phyloP scores from a whole-genome alignment of 2,113 vertebrate species.

The Gnathonemus echidnorhynchus region DNA sequence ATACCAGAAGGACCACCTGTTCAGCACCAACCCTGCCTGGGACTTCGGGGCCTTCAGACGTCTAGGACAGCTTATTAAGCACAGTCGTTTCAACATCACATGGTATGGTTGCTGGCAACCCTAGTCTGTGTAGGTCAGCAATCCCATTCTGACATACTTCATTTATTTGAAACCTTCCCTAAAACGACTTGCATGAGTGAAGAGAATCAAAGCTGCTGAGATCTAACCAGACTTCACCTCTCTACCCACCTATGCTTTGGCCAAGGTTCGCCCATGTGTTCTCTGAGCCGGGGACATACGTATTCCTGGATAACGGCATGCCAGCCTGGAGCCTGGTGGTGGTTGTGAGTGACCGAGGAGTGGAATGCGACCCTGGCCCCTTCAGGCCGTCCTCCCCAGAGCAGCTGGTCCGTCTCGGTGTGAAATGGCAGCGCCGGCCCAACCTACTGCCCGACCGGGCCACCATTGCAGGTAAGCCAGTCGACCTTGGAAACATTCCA shows the following conservation, averaged over 20 bases:
- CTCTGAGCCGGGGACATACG: constrained; percentile 73
- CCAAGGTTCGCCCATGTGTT: constrained; percentile 85
- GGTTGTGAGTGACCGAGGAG: constrained; percentile 62
- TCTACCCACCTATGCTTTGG: neutral
- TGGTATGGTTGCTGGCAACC: constrained; percentile 51
- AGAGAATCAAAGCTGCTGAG: neutral
- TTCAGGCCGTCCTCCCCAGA: constrained; percentile 78
- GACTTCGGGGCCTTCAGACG: constrained; percentile 81
- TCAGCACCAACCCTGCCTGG: constrained; percentile 82
- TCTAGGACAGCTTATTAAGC: constrained; percentile 69
- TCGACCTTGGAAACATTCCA: neutral
- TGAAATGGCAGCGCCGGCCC: constrained; percentile 58
- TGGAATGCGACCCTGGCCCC: constrained; percentile 56
- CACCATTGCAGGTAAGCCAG: constrained; percentile 62
- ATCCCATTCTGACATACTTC: neutral
- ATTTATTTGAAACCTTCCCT: neutral
- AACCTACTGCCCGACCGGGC: constrained; percentile 79
- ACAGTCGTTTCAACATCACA: constrained; percentile 73
- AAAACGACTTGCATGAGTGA: neutral
- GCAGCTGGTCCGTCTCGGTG: constrained; percentile 67
- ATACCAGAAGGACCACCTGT: constrained; percentile 85
- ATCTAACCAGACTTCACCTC: neutral
- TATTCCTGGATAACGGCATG: constrained; percentile 69
- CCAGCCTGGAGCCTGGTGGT: constrained; percentile 68
- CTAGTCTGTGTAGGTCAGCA: neutral